phyloP scores from a whole-genome alignment of 2,888 invertebrate species.

The Drosophila parthenogenetica region DNA sequence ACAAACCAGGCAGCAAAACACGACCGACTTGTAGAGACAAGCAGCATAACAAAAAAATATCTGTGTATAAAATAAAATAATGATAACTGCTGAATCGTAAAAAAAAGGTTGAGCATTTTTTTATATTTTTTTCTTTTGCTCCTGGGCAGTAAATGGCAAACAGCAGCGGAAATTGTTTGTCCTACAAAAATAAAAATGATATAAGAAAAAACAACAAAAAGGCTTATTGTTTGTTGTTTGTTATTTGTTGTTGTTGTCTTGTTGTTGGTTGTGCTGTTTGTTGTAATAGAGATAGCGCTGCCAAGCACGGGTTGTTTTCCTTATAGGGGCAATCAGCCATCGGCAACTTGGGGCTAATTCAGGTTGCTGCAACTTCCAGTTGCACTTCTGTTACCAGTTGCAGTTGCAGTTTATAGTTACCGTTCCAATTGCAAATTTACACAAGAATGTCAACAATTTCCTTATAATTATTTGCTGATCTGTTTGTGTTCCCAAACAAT shows the following conservation, averaged over 20 bases:
- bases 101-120: constrained; percentile 53
- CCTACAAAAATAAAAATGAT: constrained; percentile 54
- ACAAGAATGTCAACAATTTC: constrained; percentile 79
- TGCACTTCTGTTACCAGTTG: constrained; percentile 23
- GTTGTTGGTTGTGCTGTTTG: constrained; percentile 45
- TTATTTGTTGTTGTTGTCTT: constrained; percentile 54
- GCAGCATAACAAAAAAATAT: constrained; percentile 2
- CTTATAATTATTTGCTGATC: constrained; percentile 74
- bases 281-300: constrained; percentile 77
- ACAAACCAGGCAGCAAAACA: constrained; percentile 59
- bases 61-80: constrained; percentile 64
- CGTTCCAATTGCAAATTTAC: constrained; percentile 75
- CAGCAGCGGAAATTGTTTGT: constrained; percentile 71
- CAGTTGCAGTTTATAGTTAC: constrained; percentile 67
- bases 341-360: constrained; percentile 71
- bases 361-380: constrained; percentile 50
- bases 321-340: constrained; percentile 82
- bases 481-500: constrained; percentile 50
- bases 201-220: constrained; percentile 24
- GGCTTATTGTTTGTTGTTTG: constrained; percentile 13
- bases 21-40: constrained; percentile 66
- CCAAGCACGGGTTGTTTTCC: constrained; percentile 61
- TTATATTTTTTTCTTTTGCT: constrained; percentile 20
- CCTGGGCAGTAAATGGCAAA: constrained; percentile 38
- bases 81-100: constrained; percentile 73